Conservation (phyloP, 2,113 vertebrate species). For the Atrichornis clamosus region DNA sequence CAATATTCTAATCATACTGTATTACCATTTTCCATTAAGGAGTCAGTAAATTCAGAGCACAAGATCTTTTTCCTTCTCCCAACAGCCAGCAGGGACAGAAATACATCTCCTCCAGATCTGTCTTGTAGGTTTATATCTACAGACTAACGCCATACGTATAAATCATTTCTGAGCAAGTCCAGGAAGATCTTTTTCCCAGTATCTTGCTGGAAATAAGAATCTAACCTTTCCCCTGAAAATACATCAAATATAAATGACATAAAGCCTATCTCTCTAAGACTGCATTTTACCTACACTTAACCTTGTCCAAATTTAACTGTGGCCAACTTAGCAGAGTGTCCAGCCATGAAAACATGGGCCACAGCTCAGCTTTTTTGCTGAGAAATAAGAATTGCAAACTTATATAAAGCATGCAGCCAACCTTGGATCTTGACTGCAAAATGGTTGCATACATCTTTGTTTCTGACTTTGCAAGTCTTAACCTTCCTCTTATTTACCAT, state of each 20-base stretch:
- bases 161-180: background rate
- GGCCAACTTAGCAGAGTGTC: background rate
- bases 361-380: background rate
- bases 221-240: background rate
- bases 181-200: background rate
- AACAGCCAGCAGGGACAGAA: background rate
- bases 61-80: background rate
- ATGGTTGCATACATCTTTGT: background rate
- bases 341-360: background rate
- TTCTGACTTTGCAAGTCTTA: background rate
- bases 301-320: background rate
- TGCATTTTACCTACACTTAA: background rate
- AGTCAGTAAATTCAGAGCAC: background rate
- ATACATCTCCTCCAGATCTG: background rate
- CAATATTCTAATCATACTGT: background rate
- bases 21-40: background rate
- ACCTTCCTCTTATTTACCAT: background rate
- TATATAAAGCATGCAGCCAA: fast-evolving
- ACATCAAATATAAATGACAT: background rate
- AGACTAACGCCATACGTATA: background rate
- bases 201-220: background rate
- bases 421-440: background rate
- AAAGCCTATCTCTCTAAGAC: background rate
- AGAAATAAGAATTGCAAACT: background rate
- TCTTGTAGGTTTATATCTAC: background rate